phyloP scores from a whole-genome alignment of 2,888 invertebrate species.

The Latrodectus elegans region DNA sequence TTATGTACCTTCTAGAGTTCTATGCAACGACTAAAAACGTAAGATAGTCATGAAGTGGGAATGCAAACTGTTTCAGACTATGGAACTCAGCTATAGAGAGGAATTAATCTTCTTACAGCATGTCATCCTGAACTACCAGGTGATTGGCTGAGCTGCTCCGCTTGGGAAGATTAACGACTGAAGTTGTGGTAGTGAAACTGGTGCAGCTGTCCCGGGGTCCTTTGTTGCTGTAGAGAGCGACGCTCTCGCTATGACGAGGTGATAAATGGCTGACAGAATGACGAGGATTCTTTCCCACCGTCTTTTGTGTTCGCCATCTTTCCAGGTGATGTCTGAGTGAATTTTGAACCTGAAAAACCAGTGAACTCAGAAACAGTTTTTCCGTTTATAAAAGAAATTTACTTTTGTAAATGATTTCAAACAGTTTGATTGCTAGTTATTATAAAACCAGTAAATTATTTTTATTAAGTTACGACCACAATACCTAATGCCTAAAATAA shows the following conservation, averaged over 20 bases:
- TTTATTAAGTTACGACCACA: too few species aligned
- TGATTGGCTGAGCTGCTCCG: slow-evolving; percentile 47
- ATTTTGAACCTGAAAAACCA: slow-evolving; percentile 78
- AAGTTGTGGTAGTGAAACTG: slow-evolving; percentile 68
- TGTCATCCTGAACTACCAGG: slow-evolving; percentile 51
- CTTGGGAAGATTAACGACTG: slow-evolving; percentile 53
- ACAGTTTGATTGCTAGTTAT: too few species aligned
- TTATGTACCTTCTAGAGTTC: too few species aligned
- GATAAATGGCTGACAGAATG: slow-evolving; percentile 58
- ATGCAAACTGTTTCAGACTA: too few species aligned
- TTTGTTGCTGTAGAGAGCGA: slow-evolving; percentile 59
- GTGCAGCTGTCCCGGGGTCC: slow-evolving; percentile 67
- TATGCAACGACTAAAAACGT: too few species aligned
- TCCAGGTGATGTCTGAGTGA: slow-evolving; percentile 87
- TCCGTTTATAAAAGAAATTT: too few species aligned
- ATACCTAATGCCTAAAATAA: too few species aligned
- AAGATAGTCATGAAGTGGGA: too few species aligned
- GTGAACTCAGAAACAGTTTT: too few species aligned
- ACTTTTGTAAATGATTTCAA: too few species aligned
- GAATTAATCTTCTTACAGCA: slow-evolving; percentile 51
- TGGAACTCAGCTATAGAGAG: background rate
- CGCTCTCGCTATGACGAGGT: slow-evolving; percentile 59
- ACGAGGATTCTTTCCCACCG: slow-evolving; percentile 61
- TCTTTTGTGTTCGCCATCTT: slow-evolving; percentile 81
- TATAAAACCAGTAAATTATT: too few species aligned